A percentile compares a stretch with the other conserved stretches of the same genome.
Evolutionary conservation across 1,140 invertebrate genomes (phyloP).

Genomic region (Telenomus remus): DNA sequence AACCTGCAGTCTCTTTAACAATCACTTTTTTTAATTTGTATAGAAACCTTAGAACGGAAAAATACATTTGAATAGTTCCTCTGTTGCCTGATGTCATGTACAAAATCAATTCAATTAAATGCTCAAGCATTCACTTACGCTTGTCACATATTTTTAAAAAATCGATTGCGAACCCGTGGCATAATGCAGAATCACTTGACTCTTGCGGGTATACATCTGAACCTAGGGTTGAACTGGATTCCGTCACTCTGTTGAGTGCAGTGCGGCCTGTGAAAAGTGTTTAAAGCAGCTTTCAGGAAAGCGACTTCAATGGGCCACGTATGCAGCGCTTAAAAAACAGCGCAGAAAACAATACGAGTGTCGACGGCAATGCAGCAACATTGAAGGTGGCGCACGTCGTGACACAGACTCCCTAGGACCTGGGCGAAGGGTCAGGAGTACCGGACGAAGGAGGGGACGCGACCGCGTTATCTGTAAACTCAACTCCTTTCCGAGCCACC

Average conservation of each 20-base stretch:
- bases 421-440: conserved; percentile 22
- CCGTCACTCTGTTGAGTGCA: neutral
- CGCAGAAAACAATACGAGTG: conserved; percentile 62
- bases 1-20: too few species aligned
- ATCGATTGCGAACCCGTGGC: conserved; percentile 23
- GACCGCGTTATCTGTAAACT: conserved; percentile 67
- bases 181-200: conserved; percentile 39
- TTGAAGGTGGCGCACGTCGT: conserved; percentile 59
- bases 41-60: too few species aligned
- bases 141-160: conserved; percentile 12
- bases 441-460: conserved; percentile 17
- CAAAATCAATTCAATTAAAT: conserved; percentile 8
- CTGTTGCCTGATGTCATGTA: neutral
- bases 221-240: neutral
- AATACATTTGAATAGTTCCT: neutral
- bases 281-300: conserved; percentile 56
- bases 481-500: conserved; percentile 59
- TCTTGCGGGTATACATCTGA: conserved; percentile 31
- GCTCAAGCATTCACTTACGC: conserved; percentile 6
- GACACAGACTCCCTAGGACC: conserved; percentile 33
- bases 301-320: conserved; percentile 47
- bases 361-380: conserved; percentile 63
- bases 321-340: conserved; percentile 44
- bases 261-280: neutral
- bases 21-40: too few species aligned